Conservation (phyloP, 2,888 invertebrate species). For the Cataglyphis cursor region DNA sequence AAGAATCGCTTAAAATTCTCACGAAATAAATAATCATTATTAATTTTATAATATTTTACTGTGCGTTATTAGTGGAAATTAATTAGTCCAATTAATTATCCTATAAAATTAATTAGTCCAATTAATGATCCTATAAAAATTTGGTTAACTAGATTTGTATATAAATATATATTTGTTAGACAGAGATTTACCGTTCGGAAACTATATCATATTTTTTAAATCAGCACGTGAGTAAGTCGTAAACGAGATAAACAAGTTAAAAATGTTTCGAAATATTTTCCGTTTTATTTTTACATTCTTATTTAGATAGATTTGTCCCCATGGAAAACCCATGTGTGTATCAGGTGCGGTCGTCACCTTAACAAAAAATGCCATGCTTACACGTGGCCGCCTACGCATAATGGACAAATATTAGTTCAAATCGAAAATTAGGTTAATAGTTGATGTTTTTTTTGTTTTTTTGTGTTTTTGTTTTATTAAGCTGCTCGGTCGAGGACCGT, state of each 20-base stretch:
- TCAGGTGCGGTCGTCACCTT: neutral
- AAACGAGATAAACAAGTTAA: constrained; percentile 9
- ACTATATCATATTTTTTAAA: neutral
- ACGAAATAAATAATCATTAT: neutral
- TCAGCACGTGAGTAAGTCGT: neutral
- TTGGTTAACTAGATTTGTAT: neutral
- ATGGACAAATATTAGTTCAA: constrained; percentile 64
- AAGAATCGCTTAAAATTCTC: neutral
- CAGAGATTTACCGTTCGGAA: neutral
- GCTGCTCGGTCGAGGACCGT: constrained; percentile 51
- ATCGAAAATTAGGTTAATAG: constrained; percentile 68
- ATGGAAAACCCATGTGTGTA: neutral
- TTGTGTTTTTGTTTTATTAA: neutral
- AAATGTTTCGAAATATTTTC: neutral
- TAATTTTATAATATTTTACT: neutral
- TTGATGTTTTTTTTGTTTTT: neutral
- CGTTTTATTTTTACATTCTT: constrained; percentile 23
- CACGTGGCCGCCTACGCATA: constrained; percentile 38
- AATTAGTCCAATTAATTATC: neutral
- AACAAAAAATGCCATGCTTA: constrained; percentile 8
- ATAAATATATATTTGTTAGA: neutral
- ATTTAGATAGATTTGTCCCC: constrained; percentile 24
- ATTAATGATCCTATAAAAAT: neutral
- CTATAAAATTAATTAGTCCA: neutral
- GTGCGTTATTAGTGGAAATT: neutral